Conservation (phyloP, 2,888 invertebrate genomes). For the Drosophila algonquin region DNA sequence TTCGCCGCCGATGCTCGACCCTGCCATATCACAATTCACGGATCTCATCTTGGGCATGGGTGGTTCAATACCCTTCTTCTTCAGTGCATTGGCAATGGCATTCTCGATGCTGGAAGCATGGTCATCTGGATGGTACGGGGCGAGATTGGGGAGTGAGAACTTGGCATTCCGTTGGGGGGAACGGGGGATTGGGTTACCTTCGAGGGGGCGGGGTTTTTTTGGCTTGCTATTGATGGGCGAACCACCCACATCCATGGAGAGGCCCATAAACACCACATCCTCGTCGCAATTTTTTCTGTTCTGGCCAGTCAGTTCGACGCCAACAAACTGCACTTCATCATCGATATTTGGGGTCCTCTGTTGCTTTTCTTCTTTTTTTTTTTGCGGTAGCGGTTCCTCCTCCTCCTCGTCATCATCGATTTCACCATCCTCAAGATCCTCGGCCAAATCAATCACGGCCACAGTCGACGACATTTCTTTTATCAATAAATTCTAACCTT, state of each 20-base stretch:
- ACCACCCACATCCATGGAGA: slow-evolving; percentile 17
- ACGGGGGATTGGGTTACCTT: slow-evolving; percentile 83
- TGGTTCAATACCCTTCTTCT: slow-evolving; percentile 86
- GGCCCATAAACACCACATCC: slow-evolving; percentile 60
- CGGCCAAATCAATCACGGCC: slow-evolving; percentile 77
- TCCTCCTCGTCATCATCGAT: slow-evolving; percentile 88
- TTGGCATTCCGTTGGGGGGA: background rate
- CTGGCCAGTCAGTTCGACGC: slow-evolving; percentile 32
- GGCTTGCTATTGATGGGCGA: slow-evolving; percentile 52
- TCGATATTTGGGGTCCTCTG: slow-evolving; percentile 12
- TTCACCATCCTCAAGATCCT: slow-evolving; percentile 94
- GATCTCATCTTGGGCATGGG: slow-evolving; percentile 74
- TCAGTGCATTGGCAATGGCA: slow-evolving; percentile 90
- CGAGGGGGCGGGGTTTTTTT: slow-evolving; percentile 85
- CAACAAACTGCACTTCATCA: slow-evolving; percentile 54
- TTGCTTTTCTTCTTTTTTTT: slow-evolving; percentile 3
- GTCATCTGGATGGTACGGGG: slow-evolving; percentile 85
- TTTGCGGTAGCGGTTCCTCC: slow-evolving; percentile 55
- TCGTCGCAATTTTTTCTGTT: slow-evolving; percentile 41
- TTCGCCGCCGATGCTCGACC: background rate
- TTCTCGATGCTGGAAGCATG: slow-evolving; percentile 92
- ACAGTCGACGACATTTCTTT: slow-evolving; percentile 36
- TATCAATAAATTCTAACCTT: background rate
- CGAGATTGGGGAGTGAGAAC: background rate
- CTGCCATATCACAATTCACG: slow-evolving; percentile 1